phyloP scores from a whole-genome alignment of 1,140 invertebrate genomes.

The Atta cephalotes region DNA sequence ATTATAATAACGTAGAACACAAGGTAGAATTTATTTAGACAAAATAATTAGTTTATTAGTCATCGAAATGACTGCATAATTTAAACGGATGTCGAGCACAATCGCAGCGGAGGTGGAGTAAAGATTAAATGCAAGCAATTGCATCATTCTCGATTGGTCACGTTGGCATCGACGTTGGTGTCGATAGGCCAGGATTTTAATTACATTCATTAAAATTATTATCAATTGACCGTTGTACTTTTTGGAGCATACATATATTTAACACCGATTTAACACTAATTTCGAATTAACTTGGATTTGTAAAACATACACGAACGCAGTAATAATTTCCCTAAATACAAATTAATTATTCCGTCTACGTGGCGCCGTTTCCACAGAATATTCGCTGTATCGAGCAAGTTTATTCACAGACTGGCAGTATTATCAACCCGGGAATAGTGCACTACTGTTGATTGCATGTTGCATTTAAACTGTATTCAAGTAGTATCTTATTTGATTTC shows the following conservation, averaged over 20 bases:
- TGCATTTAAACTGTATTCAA: conserved; percentile 47
- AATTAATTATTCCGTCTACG: conserved; percentile 61
- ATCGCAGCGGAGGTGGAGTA: conserved; percentile 35
- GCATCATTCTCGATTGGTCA: conserved; percentile 53
- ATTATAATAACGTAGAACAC: not conserved
- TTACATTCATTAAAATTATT: conserved; percentile 47
- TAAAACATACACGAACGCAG: conserved; percentile 34
- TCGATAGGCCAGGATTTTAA: conserved; percentile 45
- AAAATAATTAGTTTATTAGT: conserved; percentile 61
- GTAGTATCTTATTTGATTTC: conserved; percentile 46
- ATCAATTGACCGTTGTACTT: conserved; percentile 51
- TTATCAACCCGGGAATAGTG: conserved; percentile 51
- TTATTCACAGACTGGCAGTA: conserved; percentile 49
- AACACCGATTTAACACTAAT: conserved; percentile 37
- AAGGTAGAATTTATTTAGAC: conserved; percentile 21
- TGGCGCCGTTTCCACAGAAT: conserved; percentile 41
- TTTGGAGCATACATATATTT: conserved; percentile 10
- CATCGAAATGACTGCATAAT: conserved; percentile 56
- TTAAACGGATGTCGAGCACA: conserved; percentile 50
- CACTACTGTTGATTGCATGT: conserved; percentile 48
- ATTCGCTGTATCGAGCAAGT: conserved; percentile 52
- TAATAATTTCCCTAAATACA: conserved; percentile 56
- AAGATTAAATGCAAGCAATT: conserved; percentile 62
- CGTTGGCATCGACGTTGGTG: not conserved
- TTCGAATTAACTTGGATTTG: conserved; percentile 51